A percentile compares a stretch with the other conserved stretches of the same genome.
Conservation (phyloP, 2,797 vertebrate species). For the Eulemur coronatus region DNA sequence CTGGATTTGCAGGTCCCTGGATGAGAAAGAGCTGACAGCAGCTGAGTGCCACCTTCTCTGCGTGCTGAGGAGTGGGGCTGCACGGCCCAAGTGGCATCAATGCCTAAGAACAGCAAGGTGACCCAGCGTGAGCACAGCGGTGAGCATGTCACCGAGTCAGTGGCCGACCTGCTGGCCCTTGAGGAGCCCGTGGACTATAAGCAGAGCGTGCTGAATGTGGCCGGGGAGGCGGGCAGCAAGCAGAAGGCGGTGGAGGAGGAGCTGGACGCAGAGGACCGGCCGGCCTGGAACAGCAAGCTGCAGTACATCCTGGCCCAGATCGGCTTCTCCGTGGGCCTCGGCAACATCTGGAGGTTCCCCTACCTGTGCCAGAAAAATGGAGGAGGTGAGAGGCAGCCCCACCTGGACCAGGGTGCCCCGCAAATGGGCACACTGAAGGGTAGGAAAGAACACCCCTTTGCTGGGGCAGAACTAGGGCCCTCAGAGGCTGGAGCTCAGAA, state of each 20-base stretch:
- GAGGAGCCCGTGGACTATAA: slow-evolving; percentile 98
- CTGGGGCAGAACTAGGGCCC: not conserved
- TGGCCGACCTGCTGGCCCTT: slow-evolving; percentile 95
- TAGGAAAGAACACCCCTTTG: not conserved
- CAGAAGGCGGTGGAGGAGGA: slow-evolving; percentile 86
- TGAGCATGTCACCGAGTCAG: slow-evolving; percentile 98
- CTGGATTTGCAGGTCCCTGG: slow-evolving; percentile 71
- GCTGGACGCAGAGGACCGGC: slow-evolving; percentile 90
- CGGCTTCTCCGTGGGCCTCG: slow-evolving; percentile 97
- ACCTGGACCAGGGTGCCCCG: not conserved
- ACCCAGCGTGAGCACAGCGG: slow-evolving; percentile 95
- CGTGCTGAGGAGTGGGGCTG: slow-evolving; percentile 13
- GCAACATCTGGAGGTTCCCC: slow-evolving; percentile 98
- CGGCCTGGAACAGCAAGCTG: slow-evolving; percentile 97
- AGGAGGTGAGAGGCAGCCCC: slow-evolving; percentile 89
- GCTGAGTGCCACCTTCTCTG: slow-evolving; percentile 35
- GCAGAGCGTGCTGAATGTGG: slow-evolving; percentile 93
- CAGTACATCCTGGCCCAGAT: slow-evolving; percentile 98
- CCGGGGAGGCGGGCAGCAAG: slow-evolving; percentile 81
- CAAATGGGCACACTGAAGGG: not conserved
- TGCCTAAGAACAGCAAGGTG: slow-evolving; percentile 99
- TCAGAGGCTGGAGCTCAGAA: not conserved
- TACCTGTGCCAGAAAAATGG: slow-evolving; percentile 99
- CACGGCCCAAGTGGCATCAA: slow-evolving; percentile 70
- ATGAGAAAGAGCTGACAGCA: slow-evolving; percentile 79